Base-by-base conservation (phyloP, 2,888 invertebrate genomes). In the Pterostichus niger region DNA sequence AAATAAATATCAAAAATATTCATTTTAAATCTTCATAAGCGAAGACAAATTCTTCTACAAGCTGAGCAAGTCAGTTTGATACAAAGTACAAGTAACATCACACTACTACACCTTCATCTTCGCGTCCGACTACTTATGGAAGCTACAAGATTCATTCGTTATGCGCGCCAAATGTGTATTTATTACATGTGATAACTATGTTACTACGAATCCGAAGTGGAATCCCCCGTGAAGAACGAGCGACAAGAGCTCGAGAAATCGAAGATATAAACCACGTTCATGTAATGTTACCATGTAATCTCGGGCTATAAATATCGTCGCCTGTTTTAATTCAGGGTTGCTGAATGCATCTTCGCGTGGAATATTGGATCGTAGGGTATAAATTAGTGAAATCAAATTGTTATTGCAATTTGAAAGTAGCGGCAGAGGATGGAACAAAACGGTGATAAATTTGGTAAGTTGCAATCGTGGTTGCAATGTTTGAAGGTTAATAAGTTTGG, bases 271-370 rank as follows among this genome's bases (percentile, higher is more conserved):
- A 83, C 61, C 68, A 77, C 56, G 81, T 17, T 77, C 83, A 73
- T 71, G 81, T 80, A 54, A 73, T 54, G 71, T 83, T 52, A 73
- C 83, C 68, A 68, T 83, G 68, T 83, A 83, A 83, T 83, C 83
- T 83, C 49, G 46, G 68, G 15, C 52, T 52, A 68, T 83, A 83
- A 83, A 83, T 83, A 64, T 52, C 40, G 49, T 40, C 35, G 64
- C 68, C 68, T 13, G 54, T 76, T 76, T 83, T 54, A 83, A 49
- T 83, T 17, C 40, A 24, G 17, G 44, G 40, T 17, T 56, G 15
- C 17, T 13, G 56, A 4, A 17, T 56, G 56, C 56, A 17, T 56
- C 56, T 56, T 17, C 17, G 17, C 44, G 68, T 71, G 68, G 68
- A 71, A 71, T 71, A 71, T 64, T 71, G 68, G 68, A 44, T 71